These are phyloP conservation scores for Sialia sialis DNA, from an alignment of 2,113 vertebrate species.

Conservation along the genomic window DNA sequence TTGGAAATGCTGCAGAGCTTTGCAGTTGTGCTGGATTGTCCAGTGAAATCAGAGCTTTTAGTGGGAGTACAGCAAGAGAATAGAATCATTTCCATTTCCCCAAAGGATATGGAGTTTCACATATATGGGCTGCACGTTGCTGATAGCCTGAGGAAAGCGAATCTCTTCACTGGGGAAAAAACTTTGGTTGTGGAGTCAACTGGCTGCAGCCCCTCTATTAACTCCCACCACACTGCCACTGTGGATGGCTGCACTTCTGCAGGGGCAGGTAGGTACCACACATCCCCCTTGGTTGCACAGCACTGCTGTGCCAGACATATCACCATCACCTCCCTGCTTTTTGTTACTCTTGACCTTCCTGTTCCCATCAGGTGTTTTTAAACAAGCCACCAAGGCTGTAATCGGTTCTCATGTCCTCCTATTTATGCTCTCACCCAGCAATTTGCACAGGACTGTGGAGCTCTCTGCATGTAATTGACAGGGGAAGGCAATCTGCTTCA, in stretches of 20 bases:
- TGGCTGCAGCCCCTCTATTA: background rate
- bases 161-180: background rate
- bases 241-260: background rate
- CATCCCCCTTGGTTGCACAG: fast-evolving
- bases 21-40: background rate
- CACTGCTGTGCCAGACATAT: background rate
- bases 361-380: background rate
- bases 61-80: background rate
- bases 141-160: background rate
- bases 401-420: background rate
- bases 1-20: background rate
- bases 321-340: background rate
- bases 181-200: background rate
- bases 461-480: constrained; percentile 25
- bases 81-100: fast-evolving
- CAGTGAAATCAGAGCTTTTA: background rate
- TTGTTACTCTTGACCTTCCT: background rate
- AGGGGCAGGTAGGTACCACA: background rate
- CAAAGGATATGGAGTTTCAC: fast-evolving
- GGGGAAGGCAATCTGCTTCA: constrained; percentile 22
- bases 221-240: fast-evolving
- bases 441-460: constrained; percentile 10
- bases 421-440: constrained; percentile 10
- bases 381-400: background rate
- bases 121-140: background rate